phyloP scores from a whole-genome alignment of 2,797 vertebrate genomes.

The Euthynnus affinis region DNA sequence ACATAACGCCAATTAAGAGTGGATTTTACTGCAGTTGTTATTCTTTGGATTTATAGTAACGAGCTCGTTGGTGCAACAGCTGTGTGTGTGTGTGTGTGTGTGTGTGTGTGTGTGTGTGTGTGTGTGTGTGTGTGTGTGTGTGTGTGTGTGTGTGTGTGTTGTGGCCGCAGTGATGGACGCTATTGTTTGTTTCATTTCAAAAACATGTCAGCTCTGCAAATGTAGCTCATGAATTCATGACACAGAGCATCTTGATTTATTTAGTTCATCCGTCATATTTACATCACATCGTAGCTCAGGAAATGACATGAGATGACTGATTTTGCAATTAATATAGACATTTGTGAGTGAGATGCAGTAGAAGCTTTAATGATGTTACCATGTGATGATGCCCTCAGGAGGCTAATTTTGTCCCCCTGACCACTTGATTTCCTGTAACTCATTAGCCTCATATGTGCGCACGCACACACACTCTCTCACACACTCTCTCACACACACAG shows the following conservation, averaged over 20 bases:
- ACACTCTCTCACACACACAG: neutral
- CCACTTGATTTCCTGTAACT: conserved; percentile 33
- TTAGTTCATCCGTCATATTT: conserved; percentile 2
- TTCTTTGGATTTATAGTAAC: conserved; percentile 49
- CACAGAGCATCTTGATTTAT: conserved; percentile 9
- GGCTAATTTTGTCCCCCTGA: neutral
- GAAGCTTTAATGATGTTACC: conserved; percentile 33
- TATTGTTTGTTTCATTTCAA: conserved; percentile 1
- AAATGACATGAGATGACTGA: neutral
- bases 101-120: neutral
- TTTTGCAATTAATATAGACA: conserved; percentile 34
- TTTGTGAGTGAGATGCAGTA: conserved; percentile 10
- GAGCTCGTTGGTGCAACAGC: conserved; percentile 41
- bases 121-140: conserved; percentile 2
- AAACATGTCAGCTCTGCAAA: conserved; percentile 13
- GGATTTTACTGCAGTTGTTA: conserved; percentile 54
- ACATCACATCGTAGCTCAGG: neutral
- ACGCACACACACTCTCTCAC: conserved; percentile 1
- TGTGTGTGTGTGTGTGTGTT: conserved; percentile 20
- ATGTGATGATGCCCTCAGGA: conserved; percentile 18
- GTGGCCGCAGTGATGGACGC: conserved; percentile 37
- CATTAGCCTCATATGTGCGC: conserved; percentile 16
- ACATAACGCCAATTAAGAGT: conserved; percentile 58
- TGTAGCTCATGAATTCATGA: conserved; percentile 1
- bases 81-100: conserved; percentile 16